Percentiles rank a stretch among this genome's conserved stretches.
Evolutionary conservation across 2,888 invertebrate species (phyloP).

Genomic region (Acanthosepion esculentum): DNA sequence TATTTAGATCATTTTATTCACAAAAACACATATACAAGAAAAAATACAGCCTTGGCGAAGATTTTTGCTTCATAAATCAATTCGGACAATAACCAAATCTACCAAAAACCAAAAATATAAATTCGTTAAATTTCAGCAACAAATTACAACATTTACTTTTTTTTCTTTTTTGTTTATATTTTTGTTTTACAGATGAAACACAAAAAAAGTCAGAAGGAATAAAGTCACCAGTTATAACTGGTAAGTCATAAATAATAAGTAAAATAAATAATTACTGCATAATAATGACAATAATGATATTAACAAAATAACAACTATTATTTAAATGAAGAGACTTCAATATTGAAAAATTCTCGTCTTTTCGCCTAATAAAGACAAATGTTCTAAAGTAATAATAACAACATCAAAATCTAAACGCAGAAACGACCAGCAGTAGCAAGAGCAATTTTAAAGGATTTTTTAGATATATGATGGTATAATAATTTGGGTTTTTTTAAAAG

Average conservation of each 20-base stretch:
- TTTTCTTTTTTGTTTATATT: too few relatives aligned
- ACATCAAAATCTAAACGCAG: background rate
- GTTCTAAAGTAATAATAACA: background rate
- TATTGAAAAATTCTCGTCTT: background rate
- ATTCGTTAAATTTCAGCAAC: too few relatives aligned
- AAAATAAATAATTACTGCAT: too few relatives aligned
- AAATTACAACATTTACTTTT: too few relatives aligned
- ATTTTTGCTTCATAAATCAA: too few relatives aligned
- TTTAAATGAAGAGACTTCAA: background rate
- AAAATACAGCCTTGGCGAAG: background rate
- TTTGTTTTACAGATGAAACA: too few relatives aligned
- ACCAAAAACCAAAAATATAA: too few relatives aligned
- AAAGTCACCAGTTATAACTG: too few relatives aligned
- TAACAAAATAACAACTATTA: background rate
- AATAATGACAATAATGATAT: too few relatives aligned
- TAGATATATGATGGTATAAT: background rate
- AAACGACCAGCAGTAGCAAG: background rate
- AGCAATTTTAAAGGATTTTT: background rate
- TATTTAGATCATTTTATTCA: background rate
- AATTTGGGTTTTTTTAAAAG: background rate
- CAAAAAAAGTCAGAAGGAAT: too few relatives aligned
- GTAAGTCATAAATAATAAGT: too few relatives aligned
- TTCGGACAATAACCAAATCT: too few relatives aligned
- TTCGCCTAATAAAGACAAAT: background rate
- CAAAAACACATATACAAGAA: background rate